phyloP scores from a whole-genome alignment of 2,888 invertebrate species.

The Aricia artaxerxes region DNA sequence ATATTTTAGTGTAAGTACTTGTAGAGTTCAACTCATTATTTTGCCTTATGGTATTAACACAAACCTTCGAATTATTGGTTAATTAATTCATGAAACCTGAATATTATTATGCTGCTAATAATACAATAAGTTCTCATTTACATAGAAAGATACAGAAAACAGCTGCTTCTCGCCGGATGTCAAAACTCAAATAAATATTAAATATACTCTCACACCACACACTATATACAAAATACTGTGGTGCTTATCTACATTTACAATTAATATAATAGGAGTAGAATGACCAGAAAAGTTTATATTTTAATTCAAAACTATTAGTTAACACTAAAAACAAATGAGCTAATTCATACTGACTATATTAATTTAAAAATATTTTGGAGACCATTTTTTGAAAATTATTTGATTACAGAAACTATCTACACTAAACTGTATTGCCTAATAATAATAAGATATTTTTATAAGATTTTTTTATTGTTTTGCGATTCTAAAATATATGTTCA shows the following conservation, averaged over 20 bases:
- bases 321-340: slow-evolving; percentile 53
- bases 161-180: slow-evolving; percentile 31
- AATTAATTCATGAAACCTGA: neutral
- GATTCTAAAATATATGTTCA: neutral
- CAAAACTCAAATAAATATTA: slow-evolving; percentile 58
- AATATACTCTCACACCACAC: slow-evolving; percentile 54
- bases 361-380: slow-evolving; percentile 23
- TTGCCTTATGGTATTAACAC: slow-evolving; percentile 3
- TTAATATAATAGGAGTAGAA: slow-evolving; percentile 61
- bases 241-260: slow-evolving; percentile 50
- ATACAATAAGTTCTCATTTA: slow-evolving; percentile 23
- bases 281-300: slow-evolving; percentile 67
- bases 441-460: neutral
- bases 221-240: slow-evolving; percentile 60
- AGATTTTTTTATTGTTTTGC: neutral
- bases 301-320: slow-evolving; percentile 58
- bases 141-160: slow-evolving; percentile 33
- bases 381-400: slow-evolving; percentile 14
- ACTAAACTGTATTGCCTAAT: neutral
- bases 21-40: neutral
- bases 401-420: neutral
- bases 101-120: neutral
- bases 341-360: slow-evolving; percentile 39
- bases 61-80: neutral
- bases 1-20: neutral